phyloP scores from a whole-genome alignment of 2,888 invertebrate genomes.

The Exephanes ischioxanthus region DNA sequence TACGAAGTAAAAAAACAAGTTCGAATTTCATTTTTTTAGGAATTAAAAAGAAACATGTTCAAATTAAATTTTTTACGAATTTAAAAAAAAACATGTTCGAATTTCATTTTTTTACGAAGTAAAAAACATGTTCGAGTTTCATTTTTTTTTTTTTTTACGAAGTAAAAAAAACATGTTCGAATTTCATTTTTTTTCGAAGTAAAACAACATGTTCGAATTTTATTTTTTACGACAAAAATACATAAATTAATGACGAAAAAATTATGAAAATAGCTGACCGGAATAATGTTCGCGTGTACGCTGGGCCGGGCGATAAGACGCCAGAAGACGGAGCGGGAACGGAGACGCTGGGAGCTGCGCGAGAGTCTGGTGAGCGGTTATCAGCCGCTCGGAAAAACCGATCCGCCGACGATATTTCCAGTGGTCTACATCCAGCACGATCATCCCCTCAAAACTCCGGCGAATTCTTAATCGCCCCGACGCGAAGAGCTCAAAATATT shows the following conservation, averaged over 20 bases:
- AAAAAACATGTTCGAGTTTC: no score
- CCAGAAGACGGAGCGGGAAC: slow-evolving; percentile 90
- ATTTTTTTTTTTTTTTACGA: neutral
- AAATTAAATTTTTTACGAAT: neutral
- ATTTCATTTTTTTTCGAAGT: neutral
- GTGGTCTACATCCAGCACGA: slow-evolving; percentile 80
- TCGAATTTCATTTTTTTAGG: no score
- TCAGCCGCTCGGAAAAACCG: slow-evolving; percentile 81
- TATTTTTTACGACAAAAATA: neutral
- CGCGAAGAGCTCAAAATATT: neutral
- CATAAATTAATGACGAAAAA: neutral
- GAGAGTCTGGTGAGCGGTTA: slow-evolving; percentile 87
- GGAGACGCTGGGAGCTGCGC: slow-evolving; percentile 89
- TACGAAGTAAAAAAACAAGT: neutral
- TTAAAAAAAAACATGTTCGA: neutral
- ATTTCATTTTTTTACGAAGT: neutral
- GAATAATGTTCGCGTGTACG: slow-evolving; percentile 95
- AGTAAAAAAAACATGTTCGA: neutral
- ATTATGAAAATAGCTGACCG: slow-evolving; percentile 88
- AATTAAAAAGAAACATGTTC: neutral
- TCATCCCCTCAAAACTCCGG: slow-evolving; percentile 69
- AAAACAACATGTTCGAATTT: neutral
- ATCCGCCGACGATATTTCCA: slow-evolving; percentile 80
- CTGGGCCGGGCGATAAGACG: slow-evolving; percentile 94
- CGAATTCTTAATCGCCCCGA: slow-evolving; percentile 52